These are phyloP conservation scores for Hesperia comma DNA, from an alignment of 2,888 invertebrate species.

Conservation along the genomic window DNA sequence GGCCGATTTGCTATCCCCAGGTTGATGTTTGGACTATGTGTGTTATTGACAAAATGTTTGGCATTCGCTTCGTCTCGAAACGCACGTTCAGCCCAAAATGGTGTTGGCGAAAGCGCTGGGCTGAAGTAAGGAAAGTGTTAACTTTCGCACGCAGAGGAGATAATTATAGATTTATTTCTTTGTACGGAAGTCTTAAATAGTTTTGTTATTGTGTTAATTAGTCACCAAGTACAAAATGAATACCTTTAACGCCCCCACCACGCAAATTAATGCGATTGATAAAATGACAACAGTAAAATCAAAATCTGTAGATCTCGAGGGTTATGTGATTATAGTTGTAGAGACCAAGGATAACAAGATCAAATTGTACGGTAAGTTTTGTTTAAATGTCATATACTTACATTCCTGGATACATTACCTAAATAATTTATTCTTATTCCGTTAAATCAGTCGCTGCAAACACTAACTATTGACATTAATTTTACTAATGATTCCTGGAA, in stretches of 20 bases:
- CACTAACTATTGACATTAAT: neutral
- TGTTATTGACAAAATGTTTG: slow-evolving; percentile 65
- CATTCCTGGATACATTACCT: too few species aligned
- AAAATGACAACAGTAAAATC: slow-evolving; percentile 81
- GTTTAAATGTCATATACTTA: too few species aligned
- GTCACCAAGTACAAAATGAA: slow-evolving; percentile 64
- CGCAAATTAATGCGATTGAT: slow-evolving; percentile 77
- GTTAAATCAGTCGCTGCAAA: too few species aligned
- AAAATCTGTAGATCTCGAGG: slow-evolving; percentile 93
- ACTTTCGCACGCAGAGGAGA: slow-evolving; percentile 17
- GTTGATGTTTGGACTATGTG: slow-evolving; percentile 63
- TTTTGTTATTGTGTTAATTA: slow-evolving; percentile 33
- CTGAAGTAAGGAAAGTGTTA: slow-evolving; percentile 40
- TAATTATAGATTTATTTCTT: slow-evolving; percentile 15
- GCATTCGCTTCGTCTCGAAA: slow-evolving; percentile 58
- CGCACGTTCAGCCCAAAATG: slow-evolving; percentile 73
- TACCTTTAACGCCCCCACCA: slow-evolving; percentile 77
- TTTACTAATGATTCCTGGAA: neutral
- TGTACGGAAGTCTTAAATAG: slow-evolving; percentile 25
- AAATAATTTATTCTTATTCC: too few species aligned
- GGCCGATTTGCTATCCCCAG: slow-evolving; percentile 69
- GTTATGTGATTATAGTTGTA: slow-evolving; percentile 97
- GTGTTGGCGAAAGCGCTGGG: slow-evolving; percentile 80
- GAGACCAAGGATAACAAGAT: slow-evolving; percentile 97
- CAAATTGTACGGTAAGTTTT: slow-evolving; percentile 92